These are phyloP conservation scores for Decapterus maruadsi DNA, from an alignment of 2,797 vertebrate genomes.

Conservation along the genomic window DNA sequence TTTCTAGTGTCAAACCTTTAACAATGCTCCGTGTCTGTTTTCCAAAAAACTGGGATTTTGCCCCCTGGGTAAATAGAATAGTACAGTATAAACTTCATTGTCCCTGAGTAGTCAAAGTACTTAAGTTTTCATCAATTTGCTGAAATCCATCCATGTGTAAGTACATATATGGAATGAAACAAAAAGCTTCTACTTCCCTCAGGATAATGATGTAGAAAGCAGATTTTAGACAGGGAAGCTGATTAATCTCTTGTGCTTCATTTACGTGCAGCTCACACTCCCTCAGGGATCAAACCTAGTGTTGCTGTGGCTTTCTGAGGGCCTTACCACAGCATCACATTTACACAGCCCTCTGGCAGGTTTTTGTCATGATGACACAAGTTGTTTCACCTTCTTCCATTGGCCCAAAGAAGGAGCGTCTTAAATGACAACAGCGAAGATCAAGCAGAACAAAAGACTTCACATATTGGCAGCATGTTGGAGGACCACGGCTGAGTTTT, in stretches of 20 bases:
- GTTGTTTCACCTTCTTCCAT: conserved; percentile 11
- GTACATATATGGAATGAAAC: conserved; percentile 12
- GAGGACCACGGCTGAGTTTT: conserved; percentile 8
- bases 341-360: conserved; percentile 4
- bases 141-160: conserved; percentile 5
- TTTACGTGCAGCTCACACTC: conserved; percentile 60
- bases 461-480: conserved; percentile 15
- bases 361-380: conserved; percentile 21
- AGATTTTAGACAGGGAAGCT: conserved; percentile 67
- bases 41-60: too few species aligned
- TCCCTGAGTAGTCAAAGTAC: too few species aligned
- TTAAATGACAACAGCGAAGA: conserved; percentile 13
- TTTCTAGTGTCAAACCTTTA: too few species aligned
- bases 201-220: conserved; percentile 42
- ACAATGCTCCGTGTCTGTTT: too few species aligned
- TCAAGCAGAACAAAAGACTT: background rate
- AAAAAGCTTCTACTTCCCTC: conserved; percentile 13
- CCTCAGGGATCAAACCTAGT: conserved; percentile 35
- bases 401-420: conserved; percentile 2
- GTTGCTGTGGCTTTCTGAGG: conserved; percentile 41
- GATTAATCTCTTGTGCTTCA: conserved; percentile 82
- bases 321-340: conserved; percentile 3
- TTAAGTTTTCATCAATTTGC: background rate
- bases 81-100: too few species aligned
- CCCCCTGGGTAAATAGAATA: too few species aligned